A percentile compares a stretch with the other conserved stretches of the same genome.
phyloP scores from a whole-genome alignment of 2,888 invertebrate genomes.

The Cryptus armator region DNA sequence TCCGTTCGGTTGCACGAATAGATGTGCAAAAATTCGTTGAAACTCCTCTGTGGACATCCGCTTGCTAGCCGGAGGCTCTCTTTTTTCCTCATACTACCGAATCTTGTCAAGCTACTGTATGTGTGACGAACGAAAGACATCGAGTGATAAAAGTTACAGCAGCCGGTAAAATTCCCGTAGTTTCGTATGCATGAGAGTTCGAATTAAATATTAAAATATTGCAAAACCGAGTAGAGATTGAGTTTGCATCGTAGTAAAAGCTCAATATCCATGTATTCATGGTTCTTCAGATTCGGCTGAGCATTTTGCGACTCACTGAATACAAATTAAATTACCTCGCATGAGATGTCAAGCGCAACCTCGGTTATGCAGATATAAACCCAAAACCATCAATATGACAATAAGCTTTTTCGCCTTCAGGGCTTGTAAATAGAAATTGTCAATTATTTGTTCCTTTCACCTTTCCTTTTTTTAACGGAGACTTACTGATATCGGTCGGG shows the following conservation, averaged over 20 bases:
- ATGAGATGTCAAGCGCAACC: background rate
- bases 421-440: background rate
- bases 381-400: too few species aligned
- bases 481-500: background rate
- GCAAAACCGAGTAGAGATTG: background rate
- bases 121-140: background rate
- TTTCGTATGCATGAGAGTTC: background rate
- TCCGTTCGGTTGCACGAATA: background rate
- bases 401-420: background rate
- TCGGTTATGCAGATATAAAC: too few species aligned
- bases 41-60: background rate
- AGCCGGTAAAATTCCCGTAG: background rate
- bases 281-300: background rate
- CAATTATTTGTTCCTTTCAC: background rate
- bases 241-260: background rate
- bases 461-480: background rate
- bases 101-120: background rate
- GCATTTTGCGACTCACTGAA: background rate
- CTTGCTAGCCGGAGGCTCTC: background rate
- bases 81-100: background rate
- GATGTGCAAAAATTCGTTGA: constrained; percentile 13
- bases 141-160: background rate
- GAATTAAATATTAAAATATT: background rate
- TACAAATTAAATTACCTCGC: background rate
- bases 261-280: background rate